Evolutionary conservation across 2,888 invertebrate species (phyloP).

Genomic region (Luperina testacea): DNA sequence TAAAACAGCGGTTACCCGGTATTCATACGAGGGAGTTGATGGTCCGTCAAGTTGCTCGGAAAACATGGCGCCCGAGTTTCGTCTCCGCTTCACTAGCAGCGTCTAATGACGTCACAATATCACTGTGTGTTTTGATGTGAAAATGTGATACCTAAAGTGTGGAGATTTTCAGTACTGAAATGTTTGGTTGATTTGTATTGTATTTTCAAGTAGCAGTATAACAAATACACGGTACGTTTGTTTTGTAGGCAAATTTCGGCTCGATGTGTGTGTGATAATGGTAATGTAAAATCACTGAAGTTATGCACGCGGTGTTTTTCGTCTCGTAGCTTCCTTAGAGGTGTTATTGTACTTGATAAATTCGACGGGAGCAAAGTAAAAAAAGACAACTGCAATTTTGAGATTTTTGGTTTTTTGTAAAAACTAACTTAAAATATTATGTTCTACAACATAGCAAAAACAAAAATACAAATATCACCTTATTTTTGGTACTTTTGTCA

Average conservation of each 20-base stretch:
- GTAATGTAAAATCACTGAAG: too few species aligned
- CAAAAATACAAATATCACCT: too few species aligned
- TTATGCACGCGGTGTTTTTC: neutral
- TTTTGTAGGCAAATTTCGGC: neutral
- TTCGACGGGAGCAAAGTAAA: too few species aligned
- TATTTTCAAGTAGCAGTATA: neutral
- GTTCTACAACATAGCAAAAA: too few species aligned
- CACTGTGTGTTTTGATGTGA: slow-evolving; percentile 37
- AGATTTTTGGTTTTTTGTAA: too few species aligned
- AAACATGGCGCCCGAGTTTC: slow-evolving; percentile 58
- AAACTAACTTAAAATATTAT: too few species aligned
- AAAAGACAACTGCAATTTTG: too few species aligned
- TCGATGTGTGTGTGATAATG: too few species aligned
- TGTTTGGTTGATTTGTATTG: neutral
- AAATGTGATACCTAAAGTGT: slow-evolving; percentile 14
- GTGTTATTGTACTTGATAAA: neutral
- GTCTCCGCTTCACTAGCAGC: slow-evolving; percentile 36
- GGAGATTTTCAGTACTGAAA: neutral
- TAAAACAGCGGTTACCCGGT: slow-evolving; percentile 69
- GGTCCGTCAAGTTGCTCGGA: slow-evolving; percentile 55
- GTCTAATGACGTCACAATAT: slow-evolving; percentile 56
- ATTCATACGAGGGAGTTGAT: slow-evolving; percentile 66
- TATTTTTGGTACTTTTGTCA: too few species aligned
- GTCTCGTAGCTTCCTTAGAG: neutral
- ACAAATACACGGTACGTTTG: neutral